Conservation (phyloP, 2,797 vertebrate species). For the Hyperoplus immaculatus region DNA sequence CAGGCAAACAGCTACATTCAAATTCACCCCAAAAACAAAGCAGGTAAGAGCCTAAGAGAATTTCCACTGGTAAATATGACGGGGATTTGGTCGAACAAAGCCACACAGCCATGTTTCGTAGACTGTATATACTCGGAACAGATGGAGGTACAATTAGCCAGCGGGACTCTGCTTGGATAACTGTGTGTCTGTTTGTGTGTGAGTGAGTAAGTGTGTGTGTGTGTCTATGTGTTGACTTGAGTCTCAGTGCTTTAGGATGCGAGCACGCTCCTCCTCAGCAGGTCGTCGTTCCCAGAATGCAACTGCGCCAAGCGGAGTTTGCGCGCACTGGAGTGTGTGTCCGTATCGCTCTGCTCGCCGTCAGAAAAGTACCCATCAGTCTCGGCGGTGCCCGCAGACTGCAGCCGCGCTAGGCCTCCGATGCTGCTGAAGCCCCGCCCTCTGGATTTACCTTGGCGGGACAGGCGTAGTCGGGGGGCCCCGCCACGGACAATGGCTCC, state of each 20-base stretch:
- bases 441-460: conserved; percentile 87
- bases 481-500: conserved; percentile 76
- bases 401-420: conserved; percentile 59
- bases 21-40: conserved; percentile 64
- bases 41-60: conserved; percentile 61
- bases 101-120: conserved; percentile 56
- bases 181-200: conserved; percentile 43
- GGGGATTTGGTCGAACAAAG: conserved; percentile 75
- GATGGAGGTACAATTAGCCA: conserved; percentile 57
- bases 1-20: conserved; percentile 80
- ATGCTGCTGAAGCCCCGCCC: conserved; percentile 74
- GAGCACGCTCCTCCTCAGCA: conserved; percentile 94
- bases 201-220: conserved; percentile 15
- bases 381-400: conserved; percentile 83
- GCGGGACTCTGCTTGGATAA: conserved; percentile 64
- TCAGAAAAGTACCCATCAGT: conserved; percentile 95
- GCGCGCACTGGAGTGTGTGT: conserved; percentile 82
- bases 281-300: conserved; percentile 91
- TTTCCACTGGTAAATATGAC: conserved; percentile 57
- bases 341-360: conserved; percentile 92
- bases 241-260: conserved; percentile 88
- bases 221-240: conserved; percentile 37
- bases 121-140: conserved; percentile 61
- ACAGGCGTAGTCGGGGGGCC: conserved; percentile 84
- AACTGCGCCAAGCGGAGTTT: conserved; percentile 88